Percentiles rank a stretch among this genome's conserved stretches.
Conservation (phyloP, 2,113 vertebrate species). For the Bos taurus region ARS-UCD2.0 NC_037341.1:79285001-79285500, state of each 20-base stretch:
- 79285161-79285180: background rate
- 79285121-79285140: background rate
- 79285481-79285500: background rate
- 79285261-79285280: background rate
- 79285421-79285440: background rate
- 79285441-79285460: background rate
- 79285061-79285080: background rate
- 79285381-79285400: background rate
- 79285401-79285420: background rate
- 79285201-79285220: background rate
- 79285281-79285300: background rate
- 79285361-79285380: background rate
- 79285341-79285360: background rate
- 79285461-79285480: background rate
- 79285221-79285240: background rate
- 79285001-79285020: background rate
- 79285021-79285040: background rate
- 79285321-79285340: background rate
- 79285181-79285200: background rate
- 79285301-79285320: background rate
- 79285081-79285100: background rate
- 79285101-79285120: background rate
- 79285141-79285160: background rate
- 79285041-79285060: background rate
- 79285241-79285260: background rate